Percentiles rank a stretch among this genome's conserved stretches.
These are phyloP conservation scores for Pogonophryne albipinna DNA, from an alignment of 2,797 vertebrate species.

Conservation along the genomic window DNA sequence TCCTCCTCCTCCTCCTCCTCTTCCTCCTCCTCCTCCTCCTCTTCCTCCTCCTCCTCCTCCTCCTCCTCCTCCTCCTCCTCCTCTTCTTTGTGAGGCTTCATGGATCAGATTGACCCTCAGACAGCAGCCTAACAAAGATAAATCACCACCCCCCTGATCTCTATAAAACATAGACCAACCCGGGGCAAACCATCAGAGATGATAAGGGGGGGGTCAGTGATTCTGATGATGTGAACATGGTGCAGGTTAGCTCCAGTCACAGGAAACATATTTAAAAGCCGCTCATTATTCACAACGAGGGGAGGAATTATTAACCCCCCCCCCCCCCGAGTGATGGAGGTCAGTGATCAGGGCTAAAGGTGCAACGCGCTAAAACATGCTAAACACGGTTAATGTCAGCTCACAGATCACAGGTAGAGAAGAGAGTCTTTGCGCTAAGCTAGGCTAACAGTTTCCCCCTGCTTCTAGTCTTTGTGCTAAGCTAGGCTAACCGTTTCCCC, in stretches of 20 bases:
- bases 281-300: slow-evolving; percentile 74
- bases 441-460: too few relatives aligned
- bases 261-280: slow-evolving; percentile 58
- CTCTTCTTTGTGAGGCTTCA: too few relatives aligned
- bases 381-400: slow-evolving; percentile 49
- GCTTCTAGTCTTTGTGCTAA: too few relatives aligned
- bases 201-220: slow-evolving; percentile 43
- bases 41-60: too few relatives aligned
- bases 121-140: slow-evolving; percentile 89
- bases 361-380: slow-evolving; percentile 29
- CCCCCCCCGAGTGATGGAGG: slow-evolving; percentile 30
- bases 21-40: too few relatives aligned
- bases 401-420: slow-evolving; percentile 2
- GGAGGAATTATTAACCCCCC: slow-evolving; percentile 58
- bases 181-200: background rate
- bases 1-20: too few relatives aligned
- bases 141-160: slow-evolving; percentile 78
- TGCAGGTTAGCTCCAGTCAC: slow-evolving; percentile 58
- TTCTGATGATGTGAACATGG: slow-evolving; percentile 55
- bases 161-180: slow-evolving; percentile 48
- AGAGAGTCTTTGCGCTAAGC: too few relatives aligned
- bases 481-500: too few relatives aligned
- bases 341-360: slow-evolving; percentile 57
- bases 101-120: slow-evolving; percentile 77
- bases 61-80: too few relatives aligned